Base-by-base conservation (phyloP, 2,888 invertebrate species). In the Bruchidius siliquastri region DNA sequence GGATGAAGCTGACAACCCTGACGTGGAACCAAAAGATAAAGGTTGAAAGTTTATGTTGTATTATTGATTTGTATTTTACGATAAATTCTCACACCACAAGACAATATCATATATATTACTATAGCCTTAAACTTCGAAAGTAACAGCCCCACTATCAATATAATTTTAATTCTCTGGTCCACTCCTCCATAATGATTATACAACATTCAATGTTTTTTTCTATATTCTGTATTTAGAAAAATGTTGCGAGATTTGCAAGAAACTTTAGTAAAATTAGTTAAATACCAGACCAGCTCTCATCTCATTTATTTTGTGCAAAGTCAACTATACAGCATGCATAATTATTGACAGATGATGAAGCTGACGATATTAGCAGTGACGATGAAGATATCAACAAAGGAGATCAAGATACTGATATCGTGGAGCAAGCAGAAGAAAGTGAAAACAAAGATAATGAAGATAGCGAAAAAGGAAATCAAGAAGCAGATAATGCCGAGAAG, bases 371-470 rank as follows among this genome's bases (percentile, higher is more conserved):
- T 73, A 85, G 74, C 79, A 85, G 79, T 83, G 82, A 85, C 20
- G 85, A 84, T 74, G 83, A 84, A 75, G 84, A 84, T 67, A 78
- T 83, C 68, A 79, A 79, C 20, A 83, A 74, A 75, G 87, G 88
- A 18, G 85, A 87, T 66, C 86, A 88, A 18, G 85, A 87, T 13
- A 85, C 87, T 75, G 84, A 87, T 74, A 82, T 82, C 68, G 79
- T 81, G 20, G 79, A 82, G 49, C 81, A 83, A 66, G 80, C 86
- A 0, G 88, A 88, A 74, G 72, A 77, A 69, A 71, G 75, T 32
- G 74, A 79, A n/a, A 85, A 86, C 22, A 87, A 80, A 68, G 81
- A 82, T 68, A 81, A 84, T 26, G 80, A 82, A 10, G 67, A 49
- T 79, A 26, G 2, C 2, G 26, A 82, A 68, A 82, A 83, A 22